phyloP scores from a whole-genome alignment of 2,797 vertebrate genomes.

The Cyprinella venusta region DNA sequence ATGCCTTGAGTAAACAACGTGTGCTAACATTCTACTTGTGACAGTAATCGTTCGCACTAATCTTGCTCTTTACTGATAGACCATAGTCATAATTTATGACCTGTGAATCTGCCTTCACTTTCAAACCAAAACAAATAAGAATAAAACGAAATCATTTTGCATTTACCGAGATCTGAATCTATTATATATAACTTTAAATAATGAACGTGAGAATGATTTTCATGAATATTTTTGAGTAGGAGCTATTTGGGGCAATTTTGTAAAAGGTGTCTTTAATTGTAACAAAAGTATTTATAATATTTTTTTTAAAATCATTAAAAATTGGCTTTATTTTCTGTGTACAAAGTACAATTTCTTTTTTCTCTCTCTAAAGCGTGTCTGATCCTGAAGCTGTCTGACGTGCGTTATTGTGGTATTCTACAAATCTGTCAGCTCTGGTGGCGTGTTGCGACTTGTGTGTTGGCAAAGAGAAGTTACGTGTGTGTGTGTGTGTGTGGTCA shows the following conservation, averaged over 20 bases:
- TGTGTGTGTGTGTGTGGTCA: neutral
- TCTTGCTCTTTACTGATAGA: neutral
- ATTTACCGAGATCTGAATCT: neutral
- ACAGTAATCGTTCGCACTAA: neutral
- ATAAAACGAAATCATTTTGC: neutral
- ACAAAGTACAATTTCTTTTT: neutral
- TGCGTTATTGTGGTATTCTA: constrained; percentile 25
- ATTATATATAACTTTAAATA: neutral
- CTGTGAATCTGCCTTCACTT: neutral
- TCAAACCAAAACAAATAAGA: neutral
- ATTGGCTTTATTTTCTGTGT: neutral
- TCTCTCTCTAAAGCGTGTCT: constrained; percentile 10
- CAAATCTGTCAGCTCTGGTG: constrained; percentile 33
- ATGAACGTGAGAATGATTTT: neutral
- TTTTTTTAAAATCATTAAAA: no score
- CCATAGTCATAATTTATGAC: neutral
- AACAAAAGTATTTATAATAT: neutral
- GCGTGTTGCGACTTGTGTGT: constrained; percentile 31
- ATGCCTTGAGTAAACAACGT: constrained; percentile 23
- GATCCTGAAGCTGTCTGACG: constrained; percentile 31
- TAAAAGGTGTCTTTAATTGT: neutral
- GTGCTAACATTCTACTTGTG: neutral
- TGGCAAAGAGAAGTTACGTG: neutral
- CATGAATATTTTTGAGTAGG: neutral
- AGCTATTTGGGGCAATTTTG: neutral